phyloP scores from a whole-genome alignment of 2,888 invertebrate genomes.

The Tuta absoluta region DNA sequence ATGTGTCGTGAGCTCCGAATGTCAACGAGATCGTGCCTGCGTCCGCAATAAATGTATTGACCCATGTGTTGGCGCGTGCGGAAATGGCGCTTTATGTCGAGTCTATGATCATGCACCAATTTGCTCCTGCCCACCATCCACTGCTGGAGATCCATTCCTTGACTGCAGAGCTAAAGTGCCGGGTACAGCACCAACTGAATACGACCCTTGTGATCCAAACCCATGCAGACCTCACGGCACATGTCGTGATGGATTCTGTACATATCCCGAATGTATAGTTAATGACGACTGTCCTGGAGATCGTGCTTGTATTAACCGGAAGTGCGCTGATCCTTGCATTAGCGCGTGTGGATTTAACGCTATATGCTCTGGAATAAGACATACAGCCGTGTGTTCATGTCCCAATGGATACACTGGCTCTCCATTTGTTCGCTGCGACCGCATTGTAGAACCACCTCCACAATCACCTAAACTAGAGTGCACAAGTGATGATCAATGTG shows the following conservation, averaged over 20 bases:
- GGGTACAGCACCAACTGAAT: constrained; percentile 55
- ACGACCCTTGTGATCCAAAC: constrained; percentile 85
- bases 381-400: constrained; percentile 91
- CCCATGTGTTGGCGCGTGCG: constrained; percentile 91
- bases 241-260: constrained; percentile 84
- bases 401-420: constrained; percentile 89
- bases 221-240: constrained; percentile 87
- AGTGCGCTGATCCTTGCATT: constrained; percentile 91
- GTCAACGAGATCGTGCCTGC: constrained; percentile 88
- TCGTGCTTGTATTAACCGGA: constrained; percentile 89
- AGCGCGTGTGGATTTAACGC: constrained; percentile 93
- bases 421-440: constrained; percentile 87
- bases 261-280: constrained; percentile 92
- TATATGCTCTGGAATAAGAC: constrained; percentile 86
- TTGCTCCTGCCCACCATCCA: constrained; percentile 88
- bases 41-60: constrained; percentile 89
- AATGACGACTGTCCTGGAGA: constrained; percentile 93
- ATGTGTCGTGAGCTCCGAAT: constrained; percentile 91
- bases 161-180: constrained; percentile 75
- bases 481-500: constrained; percentile 87
- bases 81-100: constrained; percentile 87
- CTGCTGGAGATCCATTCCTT: constrained; percentile 91
- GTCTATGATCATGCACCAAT: constrained; percentile 82
- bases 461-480: constrained; percentile 87
- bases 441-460: constrained; percentile 51